Evolutionary conservation across 2,113 vertebrate species (phyloP).

Genomic region (Aramus guarauna): DNA sequence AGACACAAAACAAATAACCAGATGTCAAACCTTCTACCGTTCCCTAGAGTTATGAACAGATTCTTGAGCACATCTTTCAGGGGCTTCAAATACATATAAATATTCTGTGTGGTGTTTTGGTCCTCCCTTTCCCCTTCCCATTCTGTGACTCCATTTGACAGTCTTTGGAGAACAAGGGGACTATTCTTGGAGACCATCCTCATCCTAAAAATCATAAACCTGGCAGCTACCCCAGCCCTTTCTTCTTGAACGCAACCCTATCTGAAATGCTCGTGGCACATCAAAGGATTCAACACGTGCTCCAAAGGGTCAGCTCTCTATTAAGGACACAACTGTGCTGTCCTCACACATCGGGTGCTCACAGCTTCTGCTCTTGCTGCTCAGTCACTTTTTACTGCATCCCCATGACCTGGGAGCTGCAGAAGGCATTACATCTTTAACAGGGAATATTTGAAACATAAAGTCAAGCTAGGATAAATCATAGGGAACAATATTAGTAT

Average conservation of each 20-base stretch:
- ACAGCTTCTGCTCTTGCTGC: neutral
- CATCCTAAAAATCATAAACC: slow-evolving; percentile 16
- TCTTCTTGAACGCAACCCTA: neutral
- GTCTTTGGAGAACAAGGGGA: neutral
- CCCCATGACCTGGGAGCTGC: neutral
- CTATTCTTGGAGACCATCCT: slow-evolving; percentile 21
- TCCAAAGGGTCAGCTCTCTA: neutral
- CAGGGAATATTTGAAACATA: neutral
- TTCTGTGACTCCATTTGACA: neutral
- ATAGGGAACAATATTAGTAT: neutral
- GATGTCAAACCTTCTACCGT: neutral
- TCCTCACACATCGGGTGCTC: neutral
- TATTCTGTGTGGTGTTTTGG: neutral
- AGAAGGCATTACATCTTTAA: neutral
- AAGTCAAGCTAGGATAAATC: neutral
- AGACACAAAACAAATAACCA: neutral
- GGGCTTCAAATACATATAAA: neutral
- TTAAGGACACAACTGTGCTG: neutral
- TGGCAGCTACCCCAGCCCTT: slow-evolving; percentile 8
- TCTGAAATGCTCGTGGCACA: neutral
- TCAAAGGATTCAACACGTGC: neutral
- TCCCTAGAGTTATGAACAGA: neutral
- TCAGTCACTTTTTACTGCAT: neutral
- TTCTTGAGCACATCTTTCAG: neutral
- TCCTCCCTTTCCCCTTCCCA: neutral